A percentile compares a stretch with the other conserved stretches of the same genome.
phyloP scores from a whole-genome alignment of 2,113 vertebrate species.

The Zeus faber region DNA sequence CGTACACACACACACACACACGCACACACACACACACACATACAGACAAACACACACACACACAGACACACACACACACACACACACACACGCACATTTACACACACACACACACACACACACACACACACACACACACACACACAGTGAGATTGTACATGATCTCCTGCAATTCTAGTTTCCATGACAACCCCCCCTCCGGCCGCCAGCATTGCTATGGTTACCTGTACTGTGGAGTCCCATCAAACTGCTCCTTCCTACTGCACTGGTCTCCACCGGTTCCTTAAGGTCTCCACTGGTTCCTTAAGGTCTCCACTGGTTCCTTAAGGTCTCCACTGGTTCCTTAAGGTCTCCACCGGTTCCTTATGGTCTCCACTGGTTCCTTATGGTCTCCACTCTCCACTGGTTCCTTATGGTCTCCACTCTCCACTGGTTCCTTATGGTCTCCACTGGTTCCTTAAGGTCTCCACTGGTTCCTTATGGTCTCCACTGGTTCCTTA shows the following conservation, averaged over 20 bases:
- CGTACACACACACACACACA: neutral
- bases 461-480: neutral
- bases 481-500: neutral
- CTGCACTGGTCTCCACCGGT: neutral
- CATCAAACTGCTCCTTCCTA: neutral
- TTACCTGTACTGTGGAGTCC: conserved; percentile 8
- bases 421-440: neutral
- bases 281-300: neutral
- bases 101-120: conserved; percentile 4
- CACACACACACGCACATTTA: neutral
- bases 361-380: neutral
- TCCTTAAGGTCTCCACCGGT: neutral
- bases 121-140: conserved; percentile 1
- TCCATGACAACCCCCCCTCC: neutral
- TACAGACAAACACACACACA: neutral
- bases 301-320: neutral
- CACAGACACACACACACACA: conserved; percentile 3
- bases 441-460: neutral
- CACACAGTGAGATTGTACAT: neutral
- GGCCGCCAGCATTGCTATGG: neutral
- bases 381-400: neutral
- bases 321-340: neutral
- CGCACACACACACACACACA: neutral
- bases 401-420: neutral
- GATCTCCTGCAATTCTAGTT: conserved; percentile 3